Evolutionary conservation across 2,113 vertebrate species (phyloP).

Genomic region (Saccopteryx bilineata): DNA sequence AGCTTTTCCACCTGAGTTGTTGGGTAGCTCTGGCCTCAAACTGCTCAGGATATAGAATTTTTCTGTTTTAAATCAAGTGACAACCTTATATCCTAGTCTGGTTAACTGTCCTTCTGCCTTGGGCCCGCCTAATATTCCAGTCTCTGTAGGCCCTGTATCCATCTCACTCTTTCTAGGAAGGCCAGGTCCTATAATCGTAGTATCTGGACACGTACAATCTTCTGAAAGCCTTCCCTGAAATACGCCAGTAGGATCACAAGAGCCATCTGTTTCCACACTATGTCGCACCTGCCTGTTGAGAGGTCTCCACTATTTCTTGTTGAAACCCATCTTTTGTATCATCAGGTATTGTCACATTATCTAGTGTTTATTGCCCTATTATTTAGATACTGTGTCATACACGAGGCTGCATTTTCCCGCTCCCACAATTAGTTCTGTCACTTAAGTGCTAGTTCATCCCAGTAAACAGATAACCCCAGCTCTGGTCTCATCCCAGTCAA

Average conservation of each 20-base stretch:
- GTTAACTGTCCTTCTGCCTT: not conserved
- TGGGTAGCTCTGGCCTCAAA: not conserved
- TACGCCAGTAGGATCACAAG: not conserved
- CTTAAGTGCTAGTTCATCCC: not conserved
- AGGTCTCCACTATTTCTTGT: not conserved
- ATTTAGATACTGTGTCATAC: not conserved
- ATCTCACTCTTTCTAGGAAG: not conserved
- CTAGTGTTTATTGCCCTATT: not conserved
- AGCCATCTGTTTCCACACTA: not conserved
- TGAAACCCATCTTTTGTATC: not conserved
- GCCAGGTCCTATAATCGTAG: not conserved
- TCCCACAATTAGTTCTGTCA: not conserved
- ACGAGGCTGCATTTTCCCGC: not conserved
- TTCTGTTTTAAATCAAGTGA: not conserved
- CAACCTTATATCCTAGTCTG: not conserved
- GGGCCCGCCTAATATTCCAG: not conserved
- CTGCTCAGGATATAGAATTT: not conserved
- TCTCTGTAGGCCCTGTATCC: not conserved
- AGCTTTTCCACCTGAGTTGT: not conserved
- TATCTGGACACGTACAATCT: not conserved
- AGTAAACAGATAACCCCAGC: not conserved
- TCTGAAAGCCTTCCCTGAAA: not conserved
- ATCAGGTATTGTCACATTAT: not conserved
- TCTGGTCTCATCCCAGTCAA: not conserved
- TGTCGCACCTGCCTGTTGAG: not conserved